phyloP scores from a whole-genome alignment of 2,888 invertebrate species.

The Abrostola triplasia region DNA sequence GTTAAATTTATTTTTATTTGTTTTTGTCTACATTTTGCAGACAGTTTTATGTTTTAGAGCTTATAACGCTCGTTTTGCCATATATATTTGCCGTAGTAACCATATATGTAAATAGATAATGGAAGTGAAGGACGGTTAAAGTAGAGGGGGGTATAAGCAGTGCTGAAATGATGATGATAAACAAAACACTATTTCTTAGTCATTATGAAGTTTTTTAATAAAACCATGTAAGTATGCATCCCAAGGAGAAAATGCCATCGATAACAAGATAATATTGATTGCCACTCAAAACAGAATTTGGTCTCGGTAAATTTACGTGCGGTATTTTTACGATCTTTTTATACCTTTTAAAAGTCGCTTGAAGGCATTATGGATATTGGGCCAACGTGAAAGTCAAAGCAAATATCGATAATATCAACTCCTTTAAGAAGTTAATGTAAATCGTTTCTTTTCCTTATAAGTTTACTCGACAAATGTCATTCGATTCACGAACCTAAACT shows the following conservation, averaged over 20 bases:
- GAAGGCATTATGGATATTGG: slow-evolving; percentile 43
- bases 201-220: neutral
- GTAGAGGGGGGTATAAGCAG: too few relatives aligned
- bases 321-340: slow-evolving; percentile 50
- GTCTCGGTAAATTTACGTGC: slow-evolving; percentile 24
- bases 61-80: too few relatives aligned
- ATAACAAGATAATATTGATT: slow-evolving; percentile 43
- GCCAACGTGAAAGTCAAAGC: slow-evolving; percentile 27
- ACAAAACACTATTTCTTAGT: too few relatives aligned
- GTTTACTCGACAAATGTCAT: slow-evolving; percentile 60
- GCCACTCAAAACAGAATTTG: slow-evolving; percentile 39
- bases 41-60: too few relatives aligned
- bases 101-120: too few relatives aligned
- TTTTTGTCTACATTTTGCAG: too few relatives aligned
- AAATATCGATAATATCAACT: slow-evolving; percentile 39
- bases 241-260: slow-evolving; percentile 11
- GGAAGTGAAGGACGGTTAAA: too few relatives aligned
- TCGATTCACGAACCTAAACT: slow-evolving; percentile 66
- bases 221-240: neutral
- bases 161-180: too few relatives aligned
- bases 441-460: slow-evolving; percentile 53
- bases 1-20: slow-evolving; percentile 11
- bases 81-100: too few relatives aligned
- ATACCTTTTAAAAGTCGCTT: slow-evolving; percentile 44
- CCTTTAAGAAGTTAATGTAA: slow-evolving; percentile 52